These are phyloP conservation scores for Sclerodermus sp. DNA, from an alignment of 2,888 invertebrate species.

Conservation along the genomic window DNA sequence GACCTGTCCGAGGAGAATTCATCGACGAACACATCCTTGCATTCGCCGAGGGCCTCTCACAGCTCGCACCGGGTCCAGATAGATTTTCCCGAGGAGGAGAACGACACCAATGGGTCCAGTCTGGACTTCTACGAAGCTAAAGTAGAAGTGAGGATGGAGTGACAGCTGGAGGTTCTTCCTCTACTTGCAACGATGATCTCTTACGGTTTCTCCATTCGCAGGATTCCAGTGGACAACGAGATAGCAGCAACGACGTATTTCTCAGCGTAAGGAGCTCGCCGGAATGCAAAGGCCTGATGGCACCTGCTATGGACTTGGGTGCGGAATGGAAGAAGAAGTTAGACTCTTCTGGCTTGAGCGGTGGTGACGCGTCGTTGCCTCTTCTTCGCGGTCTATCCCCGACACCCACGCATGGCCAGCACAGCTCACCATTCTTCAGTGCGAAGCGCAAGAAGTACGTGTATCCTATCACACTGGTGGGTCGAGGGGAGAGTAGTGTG, in stretches of 20 bases:
- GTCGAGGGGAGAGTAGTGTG: slow-evolving; percentile 63
- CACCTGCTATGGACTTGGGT: slow-evolving; percentile 50
- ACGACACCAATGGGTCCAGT: slow-evolving; percentile 48
- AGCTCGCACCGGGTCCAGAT: slow-evolving; percentile 41
- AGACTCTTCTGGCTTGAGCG: slow-evolving; percentile 25
- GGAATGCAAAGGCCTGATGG: slow-evolving; percentile 51
- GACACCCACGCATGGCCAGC: slow-evolving; percentile 42
- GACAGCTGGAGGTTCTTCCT: no score
- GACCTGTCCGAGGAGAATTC: slow-evolving; percentile 52
- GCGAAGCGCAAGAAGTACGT: slow-evolving; percentile 67
- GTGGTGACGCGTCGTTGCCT: slow-evolving; percentile 61
- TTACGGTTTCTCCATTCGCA: slow-evolving; percentile 22
- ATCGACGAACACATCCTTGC: slow-evolving; percentile 46
- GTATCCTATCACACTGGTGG: slow-evolving; percentile 62
- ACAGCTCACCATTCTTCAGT: slow-evolving; percentile 61
- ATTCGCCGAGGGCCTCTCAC: slow-evolving; percentile 41
- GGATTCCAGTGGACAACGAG: slow-evolving; percentile 40
- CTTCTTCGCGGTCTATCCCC: slow-evolving; percentile 61
- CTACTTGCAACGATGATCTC: no score
- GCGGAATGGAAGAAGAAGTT: slow-evolving; percentile 52
- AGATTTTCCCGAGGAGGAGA: slow-evolving; percentile 43
- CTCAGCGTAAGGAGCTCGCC: slow-evolving; percentile 51
- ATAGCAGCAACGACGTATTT: slow-evolving; percentile 48
- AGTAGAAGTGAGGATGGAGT: slow-evolving; percentile 28
- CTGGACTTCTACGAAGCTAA: slow-evolving; percentile 49